Percentiles rank a stretch among this genome's conserved stretches.
Evolutionary conservation across 2,888 invertebrate genomes (phyloP).

Genomic region (Diogma glabrata): DNA sequence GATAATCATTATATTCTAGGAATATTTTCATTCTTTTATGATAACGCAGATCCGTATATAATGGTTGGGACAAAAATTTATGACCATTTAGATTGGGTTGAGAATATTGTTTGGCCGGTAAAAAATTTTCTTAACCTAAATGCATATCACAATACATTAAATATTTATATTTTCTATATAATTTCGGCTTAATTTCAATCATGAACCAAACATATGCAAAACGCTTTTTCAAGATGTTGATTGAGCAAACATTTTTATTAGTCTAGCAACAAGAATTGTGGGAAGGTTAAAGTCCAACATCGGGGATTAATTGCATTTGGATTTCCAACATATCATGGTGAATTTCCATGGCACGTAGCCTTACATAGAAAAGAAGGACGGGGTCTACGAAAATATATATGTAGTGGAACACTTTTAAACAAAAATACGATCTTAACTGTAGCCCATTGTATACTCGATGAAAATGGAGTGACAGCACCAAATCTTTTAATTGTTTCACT

Average conservation of each 20-base stretch:
- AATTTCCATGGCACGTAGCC: conserved; percentile 3
- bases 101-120: not conserved
- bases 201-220: too few species aligned
- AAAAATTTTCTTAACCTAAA: too few species aligned
- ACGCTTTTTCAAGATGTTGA: too few species aligned
- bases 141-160: too few species aligned
- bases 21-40: too few species aligned
- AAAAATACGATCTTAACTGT: conserved; percentile 3
- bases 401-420: not conserved
- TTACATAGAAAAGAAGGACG: not conserved
- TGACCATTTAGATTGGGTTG: conserved; percentile 1
- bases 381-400: not conserved
- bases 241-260: not conserved
- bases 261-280: conserved; percentile 1
- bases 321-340: not conserved
- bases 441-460: not conserved
- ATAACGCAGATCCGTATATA: too few species aligned
- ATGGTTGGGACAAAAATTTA: not conserved
- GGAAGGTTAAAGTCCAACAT: not conserved
- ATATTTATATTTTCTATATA: too few species aligned
- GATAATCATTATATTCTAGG: too few species aligned
- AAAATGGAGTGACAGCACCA: not conserved
- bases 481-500: not conserved
- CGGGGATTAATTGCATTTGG: not conserved
- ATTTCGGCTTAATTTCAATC: too few species aligned